Conservation (phyloP, 2,797 vertebrate genomes). For the Pyrocephalus nanus region DNA sequence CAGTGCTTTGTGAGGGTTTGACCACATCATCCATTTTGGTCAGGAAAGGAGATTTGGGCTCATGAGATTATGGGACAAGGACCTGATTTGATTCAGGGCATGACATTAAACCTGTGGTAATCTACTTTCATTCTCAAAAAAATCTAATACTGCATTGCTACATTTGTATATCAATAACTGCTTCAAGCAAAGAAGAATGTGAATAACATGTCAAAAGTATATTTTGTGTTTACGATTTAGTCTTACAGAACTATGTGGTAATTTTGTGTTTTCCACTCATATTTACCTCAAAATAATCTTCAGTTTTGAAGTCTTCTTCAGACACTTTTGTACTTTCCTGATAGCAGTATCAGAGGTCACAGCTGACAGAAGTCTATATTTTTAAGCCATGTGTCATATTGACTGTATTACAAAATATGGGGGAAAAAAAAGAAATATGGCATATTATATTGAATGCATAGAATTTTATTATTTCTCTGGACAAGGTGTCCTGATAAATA, state of each 20-base stretch:
- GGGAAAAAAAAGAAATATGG: accelerated
- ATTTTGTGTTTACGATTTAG: background rate
- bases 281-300: background rate
- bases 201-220: background rate
- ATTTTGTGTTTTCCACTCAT: background rate
- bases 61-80: background rate
- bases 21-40: background rate
- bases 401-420: background rate
- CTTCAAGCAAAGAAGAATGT: background rate
- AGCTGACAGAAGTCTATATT: background rate
- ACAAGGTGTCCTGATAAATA: background rate
- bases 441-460: background rate
- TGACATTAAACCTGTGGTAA: background rate
- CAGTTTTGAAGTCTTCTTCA: background rate
- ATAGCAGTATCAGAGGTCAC: background rate
- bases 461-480: background rate
- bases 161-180: background rate
- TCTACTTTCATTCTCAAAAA: background rate
- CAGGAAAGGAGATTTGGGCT: background rate
- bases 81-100: background rate
- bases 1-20: background rate
- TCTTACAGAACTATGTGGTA: background rate
- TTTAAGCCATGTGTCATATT: background rate
- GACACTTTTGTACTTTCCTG: background rate
- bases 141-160: background rate